phyloP scores from a whole-genome alignment of 2,113 vertebrate genomes.

The Pyrgilauda ruficollis region DNA sequence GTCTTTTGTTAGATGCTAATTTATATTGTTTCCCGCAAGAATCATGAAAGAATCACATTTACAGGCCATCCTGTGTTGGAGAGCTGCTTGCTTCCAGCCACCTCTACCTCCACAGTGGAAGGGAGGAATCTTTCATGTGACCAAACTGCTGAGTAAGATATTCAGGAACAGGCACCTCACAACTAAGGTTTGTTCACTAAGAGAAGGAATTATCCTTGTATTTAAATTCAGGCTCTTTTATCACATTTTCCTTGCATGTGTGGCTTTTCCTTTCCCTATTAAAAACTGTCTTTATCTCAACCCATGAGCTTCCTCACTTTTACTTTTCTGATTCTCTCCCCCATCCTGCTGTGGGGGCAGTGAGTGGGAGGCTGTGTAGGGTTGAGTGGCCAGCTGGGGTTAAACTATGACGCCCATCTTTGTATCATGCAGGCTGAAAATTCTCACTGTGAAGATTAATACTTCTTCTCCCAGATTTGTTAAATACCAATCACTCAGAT shows the following conservation, averaged over 20 bases:
- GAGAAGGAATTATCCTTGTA: neutral
- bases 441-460: neutral
- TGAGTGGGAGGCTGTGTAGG: rapidly evolving
- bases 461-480: neutral
- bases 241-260: neutral
- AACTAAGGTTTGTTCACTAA: neutral
- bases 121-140: neutral
- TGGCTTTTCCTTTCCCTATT: neutral
- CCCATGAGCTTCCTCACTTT: neutral
- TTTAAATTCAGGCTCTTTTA: neutral
- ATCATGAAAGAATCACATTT: neutral
- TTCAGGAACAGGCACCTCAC: neutral
- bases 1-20: neutral
- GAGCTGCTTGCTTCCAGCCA: neutral
- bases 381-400: neutral
- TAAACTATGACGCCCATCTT: neutral
- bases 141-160: neutral
- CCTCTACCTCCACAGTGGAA: neutral
- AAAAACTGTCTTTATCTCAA: neutral
- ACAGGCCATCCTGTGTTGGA: neutral
- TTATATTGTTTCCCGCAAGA: neutral
- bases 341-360: too few relatives aligned
- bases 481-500: neutral
- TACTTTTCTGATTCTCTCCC: neutral
- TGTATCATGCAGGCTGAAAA: neutral